These are phyloP conservation scores for Pocota personata DNA, from an alignment of 2,888 invertebrate species.

Conservation along the genomic window DNA sequence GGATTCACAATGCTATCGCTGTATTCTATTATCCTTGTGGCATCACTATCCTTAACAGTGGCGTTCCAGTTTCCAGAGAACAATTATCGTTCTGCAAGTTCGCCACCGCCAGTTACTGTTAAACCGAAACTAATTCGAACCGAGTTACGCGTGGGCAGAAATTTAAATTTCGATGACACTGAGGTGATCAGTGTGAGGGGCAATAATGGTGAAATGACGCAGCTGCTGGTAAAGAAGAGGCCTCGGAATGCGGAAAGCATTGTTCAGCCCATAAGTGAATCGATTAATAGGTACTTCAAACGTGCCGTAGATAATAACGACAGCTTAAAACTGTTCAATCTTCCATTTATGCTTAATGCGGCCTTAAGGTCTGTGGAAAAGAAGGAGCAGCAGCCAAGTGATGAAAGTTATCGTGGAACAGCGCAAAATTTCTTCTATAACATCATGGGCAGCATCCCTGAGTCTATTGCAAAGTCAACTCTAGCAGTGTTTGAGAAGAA, in stretches of 20 bases:
- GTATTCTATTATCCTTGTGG: slow-evolving; percentile 18
- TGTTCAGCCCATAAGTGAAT: slow-evolving; percentile 45
- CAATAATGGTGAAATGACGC: slow-evolving; percentile 69
- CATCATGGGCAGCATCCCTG: slow-evolving; percentile 64
- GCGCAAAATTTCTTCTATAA: slow-evolving; percentile 63
- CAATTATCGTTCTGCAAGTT: slow-evolving; percentile 22
- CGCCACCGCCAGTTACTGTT: slow-evolving; percentile 6
- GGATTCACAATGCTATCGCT: slow-evolving; percentile 9
- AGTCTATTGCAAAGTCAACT: slow-evolving; percentile 63
- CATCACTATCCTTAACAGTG: slow-evolving; percentile 23
- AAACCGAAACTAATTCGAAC: slow-evolving; percentile 66
- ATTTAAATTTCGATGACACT: slow-evolving; percentile 61
- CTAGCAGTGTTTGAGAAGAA: slow-evolving; percentile 49
- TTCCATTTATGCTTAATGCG: slow-evolving; percentile 55
- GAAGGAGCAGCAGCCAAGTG: slow-evolving; percentile 1
- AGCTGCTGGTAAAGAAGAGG: slow-evolving; percentile 63
- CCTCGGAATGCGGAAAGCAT: slow-evolving; percentile 49
- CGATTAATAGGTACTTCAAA: slow-evolving; percentile 55
- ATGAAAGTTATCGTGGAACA: slow-evolving; percentile 17
- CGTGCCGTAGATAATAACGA: slow-evolving; percentile 58
- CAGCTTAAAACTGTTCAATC: slow-evolving; percentile 56
- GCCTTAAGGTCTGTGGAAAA: slow-evolving; percentile 40
- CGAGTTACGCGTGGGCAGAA: slow-evolving; percentile 63
- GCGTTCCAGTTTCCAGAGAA: slow-evolving; percentile 60
- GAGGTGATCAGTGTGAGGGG: slow-evolving; percentile 61